phyloP scores from a whole-genome alignment of 2,888 invertebrate species.

The Hypena proboscidalis region DNA sequence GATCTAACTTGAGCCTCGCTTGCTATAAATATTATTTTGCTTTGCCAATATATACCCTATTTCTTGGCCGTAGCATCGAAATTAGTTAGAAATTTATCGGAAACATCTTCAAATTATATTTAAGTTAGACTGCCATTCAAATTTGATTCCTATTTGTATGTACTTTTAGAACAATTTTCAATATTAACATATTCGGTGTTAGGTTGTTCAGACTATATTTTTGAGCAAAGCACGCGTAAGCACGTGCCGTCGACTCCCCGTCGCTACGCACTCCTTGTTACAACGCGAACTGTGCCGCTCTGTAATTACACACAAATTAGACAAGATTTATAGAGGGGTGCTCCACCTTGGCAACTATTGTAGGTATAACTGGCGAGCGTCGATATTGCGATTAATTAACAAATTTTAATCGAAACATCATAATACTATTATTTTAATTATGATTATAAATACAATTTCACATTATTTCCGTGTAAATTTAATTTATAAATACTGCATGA shows the following conservation, averaged over 20 bases:
- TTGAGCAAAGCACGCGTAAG: constrained; percentile 70
- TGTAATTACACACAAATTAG: constrained; percentile 86
- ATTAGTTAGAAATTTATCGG: constrained; percentile 51
- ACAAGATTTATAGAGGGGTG: constrained; percentile 85
- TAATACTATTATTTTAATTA: constrained; percentile 20
- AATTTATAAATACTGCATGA: constrained; percentile 55
- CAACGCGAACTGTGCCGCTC: constrained; percentile 79
- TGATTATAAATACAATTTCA: too few relatives aligned
- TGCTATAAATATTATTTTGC: constrained; percentile 49
- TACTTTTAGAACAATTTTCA: constrained; percentile 43
- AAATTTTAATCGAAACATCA: constrained; percentile 61
- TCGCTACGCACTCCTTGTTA: constrained; percentile 83
- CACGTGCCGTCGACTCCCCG: constrained; percentile 81
- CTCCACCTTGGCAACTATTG: constrained; percentile 84
- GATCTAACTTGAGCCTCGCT: constrained; percentile 64
- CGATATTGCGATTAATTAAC: constrained; percentile 80
- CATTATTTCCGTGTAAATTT: too few relatives aligned
- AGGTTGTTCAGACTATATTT: constrained; percentile 39
- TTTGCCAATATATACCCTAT: constrained; percentile 62
- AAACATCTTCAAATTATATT: constrained; percentile 56
- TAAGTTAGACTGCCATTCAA: constrained; percentile 21
- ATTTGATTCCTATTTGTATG: constrained; percentile 21
- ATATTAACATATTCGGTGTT: constrained; percentile 29
- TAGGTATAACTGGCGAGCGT: constrained; percentile 80
- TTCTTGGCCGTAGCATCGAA: constrained; percentile 56